Evolutionary conservation across 2,888 invertebrate species (phyloP).

Genomic region (Chymomyza fuscimana): DNA sequence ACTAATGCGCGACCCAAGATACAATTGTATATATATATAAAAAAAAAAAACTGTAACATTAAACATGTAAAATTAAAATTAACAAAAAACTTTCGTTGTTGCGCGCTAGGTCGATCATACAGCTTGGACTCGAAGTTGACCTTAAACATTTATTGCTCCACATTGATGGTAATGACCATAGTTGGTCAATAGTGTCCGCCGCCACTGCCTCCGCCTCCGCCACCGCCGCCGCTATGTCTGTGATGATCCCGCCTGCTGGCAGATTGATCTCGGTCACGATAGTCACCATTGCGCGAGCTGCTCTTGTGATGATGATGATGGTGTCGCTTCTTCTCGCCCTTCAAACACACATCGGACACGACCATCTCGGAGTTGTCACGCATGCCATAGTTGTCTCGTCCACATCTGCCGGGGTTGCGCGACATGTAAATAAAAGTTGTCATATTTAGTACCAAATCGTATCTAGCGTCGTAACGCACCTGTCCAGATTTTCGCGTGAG

Average conservation of each 20-base stretch:
- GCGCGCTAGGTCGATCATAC: slow-evolving; percentile 14
- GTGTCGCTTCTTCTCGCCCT: slow-evolving; percentile 80
- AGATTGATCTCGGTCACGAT: slow-evolving; percentile 78
- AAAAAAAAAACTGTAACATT: slow-evolving; percentile 36
- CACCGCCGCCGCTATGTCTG: slow-evolving; percentile 76
- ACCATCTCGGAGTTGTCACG: slow-evolving; percentile 89
- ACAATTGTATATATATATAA: not conserved
- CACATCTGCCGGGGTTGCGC: slow-evolving; percentile 58
- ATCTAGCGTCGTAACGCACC: slow-evolving; percentile 60
- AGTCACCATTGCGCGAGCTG: slow-evolving; percentile 78
- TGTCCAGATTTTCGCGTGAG: slow-evolving; percentile 79
- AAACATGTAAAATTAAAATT: slow-evolving; percentile 40
- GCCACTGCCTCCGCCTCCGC: slow-evolving; percentile 67
- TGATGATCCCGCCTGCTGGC: slow-evolving; percentile 79
- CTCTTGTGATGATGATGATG: slow-evolving; percentile 80
- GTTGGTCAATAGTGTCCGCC: slow-evolving; percentile 80
- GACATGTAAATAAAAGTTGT: not conserved
- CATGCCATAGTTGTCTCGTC: slow-evolving; percentile 81
- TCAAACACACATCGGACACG: slow-evolving; percentile 83
- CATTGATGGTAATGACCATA: slow-evolving; percentile 80
- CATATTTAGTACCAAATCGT: no score
- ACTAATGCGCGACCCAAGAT: not conserved
- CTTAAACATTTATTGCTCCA: slow-evolving; percentile 71
- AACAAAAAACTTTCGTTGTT: slow-evolving; percentile 46
- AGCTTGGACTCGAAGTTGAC: slow-evolving; percentile 6